Base-by-base conservation (phyloP, 1,140 invertebrate species). In the Drosophila nebulosa region DNA sequence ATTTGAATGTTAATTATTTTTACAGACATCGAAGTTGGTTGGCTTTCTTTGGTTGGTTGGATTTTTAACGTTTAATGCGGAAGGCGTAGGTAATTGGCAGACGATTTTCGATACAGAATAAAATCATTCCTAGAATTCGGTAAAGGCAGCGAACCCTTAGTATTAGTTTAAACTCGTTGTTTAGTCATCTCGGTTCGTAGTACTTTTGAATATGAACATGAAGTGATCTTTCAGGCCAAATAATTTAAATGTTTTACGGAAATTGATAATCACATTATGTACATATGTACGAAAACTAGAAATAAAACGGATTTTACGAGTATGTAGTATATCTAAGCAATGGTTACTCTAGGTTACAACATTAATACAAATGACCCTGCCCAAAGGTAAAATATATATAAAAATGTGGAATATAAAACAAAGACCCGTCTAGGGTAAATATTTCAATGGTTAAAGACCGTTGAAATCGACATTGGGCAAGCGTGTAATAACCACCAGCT, bases 1-100 rank as follows among this genome's bases (percentile, higher is more conserved):
- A 86, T 85, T 85, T 79, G 51, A 71, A 78, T 57, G 59, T 74
- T 78, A 80, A 80, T 85, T 74, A 80, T 69, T 64, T 55, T 70
- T 62, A 64, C 62, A 85, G 81, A 80, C 64, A 66, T 46, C 2
- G 39, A 46, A 9, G 14, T 21, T 5, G 16, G 4, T 46, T 18
- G 16, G 18, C 18, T 21, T 46, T n/a, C 6, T 35, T 35, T n/a
- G 32, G 9, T 35, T 35, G 32, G 32, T 35, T 35, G 32, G 9
- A 12, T 35, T 35, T 9, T 36, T 3, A n/a, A 14, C 3, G 35
- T 36, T 36, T 36, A 3, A n/a, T 7, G 39, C 39, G 5, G 7
- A 21, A 46, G 21, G 39, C 7, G 39, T 46, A 2, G 7, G 9
- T 10, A 46, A 21, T 46, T 21, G 16, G 5, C 6, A 46, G 18